Evolutionary conservation across 2,797 vertebrate species (phyloP).

Genomic region (Etheostoma perlongum): DNA sequence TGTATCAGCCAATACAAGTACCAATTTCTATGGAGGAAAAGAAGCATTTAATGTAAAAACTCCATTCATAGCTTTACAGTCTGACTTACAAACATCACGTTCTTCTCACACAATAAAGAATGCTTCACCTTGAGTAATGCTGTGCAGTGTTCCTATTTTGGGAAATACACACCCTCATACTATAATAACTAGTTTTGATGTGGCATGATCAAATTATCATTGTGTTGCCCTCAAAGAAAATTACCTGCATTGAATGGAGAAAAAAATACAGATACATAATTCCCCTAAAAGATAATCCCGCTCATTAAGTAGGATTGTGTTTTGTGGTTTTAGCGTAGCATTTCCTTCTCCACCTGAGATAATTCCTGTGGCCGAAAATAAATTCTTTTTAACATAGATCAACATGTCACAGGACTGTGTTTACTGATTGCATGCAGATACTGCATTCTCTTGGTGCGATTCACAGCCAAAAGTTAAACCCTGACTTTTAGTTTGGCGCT

Average conservation of each 20-base stretch:
- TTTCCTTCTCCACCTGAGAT: constrained; percentile 52
- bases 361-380: neutral
- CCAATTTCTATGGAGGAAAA: too few species aligned
- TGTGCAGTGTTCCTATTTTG: constrained; percentile 25
- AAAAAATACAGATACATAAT: constrained; percentile 20
- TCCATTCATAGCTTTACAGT: neutral
- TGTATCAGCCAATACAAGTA: too few species aligned
- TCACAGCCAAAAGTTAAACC: too few species aligned
- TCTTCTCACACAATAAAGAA: constrained; percentile 33
- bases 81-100: constrained; percentile 21
- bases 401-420: too few species aligned
- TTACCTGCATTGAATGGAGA: neutral
- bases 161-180: constrained; percentile 27
- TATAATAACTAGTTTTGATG: constrained; percentile 34
- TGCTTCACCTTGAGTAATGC: constrained; percentile 35
- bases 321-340: constrained; percentile 50
- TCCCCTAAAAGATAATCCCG: constrained; percentile 28
- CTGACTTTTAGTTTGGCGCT: too few species aligned
- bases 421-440: too few species aligned
- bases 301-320: constrained; percentile 14
- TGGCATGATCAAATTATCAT: constrained; percentile 18
- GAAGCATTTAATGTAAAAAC: too few species aligned
- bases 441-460: too few species aligned
- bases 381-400: too few species aligned
- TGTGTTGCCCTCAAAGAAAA: constrained; percentile 12